Percentiles rank a stretch among this genome's conserved stretches.
phyloP scores from a whole-genome alignment of 2,888 invertebrate genomes.

The Endotricha flammealis region DNA sequence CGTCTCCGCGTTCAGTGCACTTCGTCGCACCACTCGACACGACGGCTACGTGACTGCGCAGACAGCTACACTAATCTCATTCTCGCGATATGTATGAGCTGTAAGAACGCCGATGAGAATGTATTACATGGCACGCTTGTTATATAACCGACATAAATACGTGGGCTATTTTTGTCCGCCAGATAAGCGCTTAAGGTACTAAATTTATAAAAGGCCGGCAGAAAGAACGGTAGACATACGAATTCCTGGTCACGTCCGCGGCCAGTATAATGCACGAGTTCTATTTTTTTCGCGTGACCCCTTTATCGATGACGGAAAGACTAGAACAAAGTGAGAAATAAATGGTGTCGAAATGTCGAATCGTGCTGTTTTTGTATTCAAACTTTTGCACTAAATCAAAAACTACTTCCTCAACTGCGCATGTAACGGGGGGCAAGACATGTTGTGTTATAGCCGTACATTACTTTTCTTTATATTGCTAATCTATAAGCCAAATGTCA shows the following conservation, averaged over 20 bases:
- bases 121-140: not conserved
- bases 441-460: conserved; percentile 20
- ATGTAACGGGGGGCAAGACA: conserved; percentile 12
- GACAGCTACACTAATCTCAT: conserved; percentile 62
- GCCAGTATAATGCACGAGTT: conserved; percentile 41
- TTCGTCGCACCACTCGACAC: conserved; percentile 54
- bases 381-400: conserved; percentile 56
- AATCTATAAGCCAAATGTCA: conserved; percentile 18
- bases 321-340: conserved; percentile 43
- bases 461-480: conserved; percentile 17
- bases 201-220: conserved; percentile 25
- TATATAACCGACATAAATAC: not conserved
- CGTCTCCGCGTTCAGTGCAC: conserved; percentile 24
- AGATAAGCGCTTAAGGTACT: conserved; percentile 18
- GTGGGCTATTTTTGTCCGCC: not conserved
- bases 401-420: conserved; percentile 36
- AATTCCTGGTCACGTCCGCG: conserved; percentile 47
- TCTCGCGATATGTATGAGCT: conserved; percentile 33
- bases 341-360: conserved; percentile 48
- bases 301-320: conserved; percentile 48
- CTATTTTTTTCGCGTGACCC: conserved; percentile 39
- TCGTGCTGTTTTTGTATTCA: conserved; percentile 48
- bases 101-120: conserved; percentile 23
- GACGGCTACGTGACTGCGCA: conserved; percentile 68
- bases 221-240: conserved; percentile 25